These are phyloP conservation scores for Pogonocherus hispidulus DNA, from an alignment of 2,888 invertebrate species.

Conservation along the genomic window DNA sequence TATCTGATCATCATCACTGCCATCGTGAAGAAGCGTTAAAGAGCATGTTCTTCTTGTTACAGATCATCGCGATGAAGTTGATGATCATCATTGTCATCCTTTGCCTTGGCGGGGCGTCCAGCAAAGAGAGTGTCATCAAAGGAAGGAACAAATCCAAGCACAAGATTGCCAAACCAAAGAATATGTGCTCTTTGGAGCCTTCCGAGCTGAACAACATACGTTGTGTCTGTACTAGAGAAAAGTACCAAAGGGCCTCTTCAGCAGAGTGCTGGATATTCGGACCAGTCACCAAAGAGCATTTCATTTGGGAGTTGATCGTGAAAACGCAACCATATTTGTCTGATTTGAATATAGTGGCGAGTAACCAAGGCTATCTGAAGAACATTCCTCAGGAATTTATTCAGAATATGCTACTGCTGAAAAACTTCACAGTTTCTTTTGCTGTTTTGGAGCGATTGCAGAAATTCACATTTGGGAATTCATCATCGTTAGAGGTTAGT, in stretches of 20 bases:
- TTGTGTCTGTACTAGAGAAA: constrained; percentile 78
- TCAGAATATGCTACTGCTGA: constrained; percentile 75
- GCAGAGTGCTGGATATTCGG: constrained; percentile 84
- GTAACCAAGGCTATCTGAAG: constrained; percentile 78
- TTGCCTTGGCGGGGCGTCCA: constrained; percentile 37
- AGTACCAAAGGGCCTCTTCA: constrained; percentile 74
- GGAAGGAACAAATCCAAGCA: constrained; percentile 38
- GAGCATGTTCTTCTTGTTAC: no score
- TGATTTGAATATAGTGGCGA: constrained; percentile 80
- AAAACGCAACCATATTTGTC: constrained; percentile 79
- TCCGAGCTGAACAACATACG: constrained; percentile 60
- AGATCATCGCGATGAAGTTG: constrained; percentile 36
- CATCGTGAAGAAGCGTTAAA: no score
- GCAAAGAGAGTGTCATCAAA: constrained; percentile 35
- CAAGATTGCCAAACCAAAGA: constrained; percentile 27
- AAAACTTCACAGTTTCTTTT: constrained; percentile 79
- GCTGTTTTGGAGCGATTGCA: constrained; percentile 80
- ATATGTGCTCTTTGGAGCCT: constrained; percentile 42
- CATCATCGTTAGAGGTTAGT: constrained; percentile 66
- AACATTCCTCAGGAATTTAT: constrained; percentile 75
- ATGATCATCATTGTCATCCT: constrained; percentile 37
- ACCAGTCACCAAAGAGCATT: constrained; percentile 77
- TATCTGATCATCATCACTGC: no score
- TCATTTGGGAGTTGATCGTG: constrained; percentile 79
- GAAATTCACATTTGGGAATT: constrained; percentile 81